Evolutionary conservation across 1,140 invertebrate species (phyloP), one percentile per base, ranked within the genome.

Genomic region (Heliothis virescens): DNA sequence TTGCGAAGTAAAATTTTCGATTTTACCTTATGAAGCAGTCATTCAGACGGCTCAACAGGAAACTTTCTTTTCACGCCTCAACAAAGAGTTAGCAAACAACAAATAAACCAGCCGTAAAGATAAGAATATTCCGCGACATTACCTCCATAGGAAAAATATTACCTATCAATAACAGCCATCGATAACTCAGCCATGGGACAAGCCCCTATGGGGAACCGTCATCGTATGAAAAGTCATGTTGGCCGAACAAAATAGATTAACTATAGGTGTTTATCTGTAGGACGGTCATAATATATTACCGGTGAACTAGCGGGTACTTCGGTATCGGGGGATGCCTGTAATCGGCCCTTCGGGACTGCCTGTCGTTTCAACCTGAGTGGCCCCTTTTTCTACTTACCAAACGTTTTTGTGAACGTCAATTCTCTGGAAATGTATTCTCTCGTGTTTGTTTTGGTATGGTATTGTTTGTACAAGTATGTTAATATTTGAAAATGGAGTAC

Each of bases 41-140:
- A 48, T 9, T 41, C 41, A n/a, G 10, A 65, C 29, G 62, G 34
- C 3, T 34, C 1, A 34, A 47, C 18, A 47, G 15, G 10, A 21
- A 16, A 47, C 11, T 11, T 4, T 9, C 9, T 15, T 3, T n/a
- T 16, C 34, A 41, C 34, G 12, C 21, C 4, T 29, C 48, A 52
- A n/a, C 67, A 71, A 71, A 53, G 10, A n/a, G 48, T 65, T 26
- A 52, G 47, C 34, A 16, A 48, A 52, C 47, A 73, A 59, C 55
- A 73, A 41, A 72, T 53, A 26, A 50, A 52, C 48, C 26, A 71
- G 29, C 60, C 63, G 73, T 63, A 41, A 63, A 53, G 60, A 76
- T 76, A 63, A 65, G 47, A 63, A 63, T 65, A 76, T 76, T 76
- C 59, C 74, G 10, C 47, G 16, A 76, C 60, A 76, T 76, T 76